A percentile compares a stretch with the other conserved stretches of the same genome.
Evolutionary conservation across 1,140 invertebrate species (phyloP).

Genomic region (Pseudomyrmex cubaensis): DNA sequence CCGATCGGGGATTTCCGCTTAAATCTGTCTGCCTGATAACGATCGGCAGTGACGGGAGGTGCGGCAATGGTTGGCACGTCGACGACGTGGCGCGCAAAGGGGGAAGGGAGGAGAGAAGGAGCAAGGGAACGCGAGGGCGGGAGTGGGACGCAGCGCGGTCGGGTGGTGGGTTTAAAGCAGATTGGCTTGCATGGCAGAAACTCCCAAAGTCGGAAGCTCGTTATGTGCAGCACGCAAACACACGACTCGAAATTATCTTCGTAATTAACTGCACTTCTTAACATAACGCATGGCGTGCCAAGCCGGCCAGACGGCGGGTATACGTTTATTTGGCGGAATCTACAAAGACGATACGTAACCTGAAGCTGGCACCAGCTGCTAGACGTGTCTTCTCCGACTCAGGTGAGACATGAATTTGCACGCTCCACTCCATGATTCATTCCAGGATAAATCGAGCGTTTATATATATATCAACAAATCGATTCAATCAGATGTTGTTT

Average conservation of each 20-base stretch:
- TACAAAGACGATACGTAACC: slow-evolving; percentile 83
- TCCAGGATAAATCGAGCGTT: not conserved
- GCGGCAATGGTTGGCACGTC: slow-evolving; percentile 51
- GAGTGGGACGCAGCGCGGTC: slow-evolving; percentile 17
- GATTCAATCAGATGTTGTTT: not conserved
- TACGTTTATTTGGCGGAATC: slow-evolving; percentile 79
- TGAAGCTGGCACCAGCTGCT: slow-evolving; percentile 83
- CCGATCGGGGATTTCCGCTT: slow-evolving; percentile 63
- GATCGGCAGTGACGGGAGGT: slow-evolving; percentile 60
- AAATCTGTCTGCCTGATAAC: slow-evolving; percentile 70
- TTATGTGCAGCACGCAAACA: slow-evolving; percentile 85
- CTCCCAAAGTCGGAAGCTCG: slow-evolving; percentile 82
- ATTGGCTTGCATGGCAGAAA: slow-evolving; percentile 81
- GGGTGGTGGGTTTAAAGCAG: slow-evolving; percentile 71
- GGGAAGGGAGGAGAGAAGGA: slow-evolving; percentile 13
- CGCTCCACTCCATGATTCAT: not conserved
- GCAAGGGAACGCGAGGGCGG: slow-evolving; percentile 15
- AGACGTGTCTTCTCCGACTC: slow-evolving; percentile 58
- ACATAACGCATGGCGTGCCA: slow-evolving; percentile 85
- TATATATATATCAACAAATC: not conserved
- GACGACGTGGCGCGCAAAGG: slow-evolving; percentile 36
- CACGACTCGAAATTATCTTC: slow-evolving; percentile 85
- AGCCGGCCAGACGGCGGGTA: slow-evolving; percentile 80
- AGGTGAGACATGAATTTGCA: slow-evolving; percentile 32
- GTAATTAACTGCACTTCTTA: slow-evolving; percentile 86